Evolutionary conservation across 2,797 vertebrate species (phyloP), one percentile per base, ranked within the genome.

Genomic region (Myotis vivesi): DNA sequence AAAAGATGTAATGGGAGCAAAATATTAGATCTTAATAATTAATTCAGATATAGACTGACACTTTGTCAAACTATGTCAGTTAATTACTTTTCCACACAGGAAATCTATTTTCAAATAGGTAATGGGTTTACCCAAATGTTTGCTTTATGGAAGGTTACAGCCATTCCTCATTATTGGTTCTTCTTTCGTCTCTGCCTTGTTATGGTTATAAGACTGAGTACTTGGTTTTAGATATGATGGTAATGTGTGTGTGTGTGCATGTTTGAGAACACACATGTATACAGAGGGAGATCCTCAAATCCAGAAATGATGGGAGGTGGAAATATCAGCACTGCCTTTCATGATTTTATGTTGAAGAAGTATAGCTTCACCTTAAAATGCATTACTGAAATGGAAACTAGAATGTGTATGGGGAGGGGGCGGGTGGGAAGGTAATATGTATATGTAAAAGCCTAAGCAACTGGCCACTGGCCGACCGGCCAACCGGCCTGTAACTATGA

Each of bases 131-230:
- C 49, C 38, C 53, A 86, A 87, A 71, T 75, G 80, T 85, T 92
- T 91, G 5, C 36, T 57, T 53, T 51, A 33, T 57, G 28, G 62
- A 71, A 93, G 23, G 1, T 94, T 87, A 68, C 0, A 51, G 30
- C 17, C 20, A 66, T 44, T 90, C 1, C 38, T 71, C 33, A 80
- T 53, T 84, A 66, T 66, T 76, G 19, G 25, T 59, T 59, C 23
- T 93, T 64, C 38, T 44, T 72, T 94, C 66, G 36, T 84, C 23
- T 86, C 64, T 89, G 75, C 55, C 23, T 95, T 83, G 33, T 69
- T 77, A 44, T 82, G 33, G 12, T 92, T 92, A 41, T 92, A n/a
- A 71, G 12, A 68, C 36, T 64, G 16, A 91, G 15, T 44, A 33
- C 6, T 92, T 89, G 81, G 36, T 30, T 90, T 92, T 88, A 90